phyloP scores from a whole-genome alignment of 2,797 vertebrate species.

The Phoebastria nigripes region DNA sequence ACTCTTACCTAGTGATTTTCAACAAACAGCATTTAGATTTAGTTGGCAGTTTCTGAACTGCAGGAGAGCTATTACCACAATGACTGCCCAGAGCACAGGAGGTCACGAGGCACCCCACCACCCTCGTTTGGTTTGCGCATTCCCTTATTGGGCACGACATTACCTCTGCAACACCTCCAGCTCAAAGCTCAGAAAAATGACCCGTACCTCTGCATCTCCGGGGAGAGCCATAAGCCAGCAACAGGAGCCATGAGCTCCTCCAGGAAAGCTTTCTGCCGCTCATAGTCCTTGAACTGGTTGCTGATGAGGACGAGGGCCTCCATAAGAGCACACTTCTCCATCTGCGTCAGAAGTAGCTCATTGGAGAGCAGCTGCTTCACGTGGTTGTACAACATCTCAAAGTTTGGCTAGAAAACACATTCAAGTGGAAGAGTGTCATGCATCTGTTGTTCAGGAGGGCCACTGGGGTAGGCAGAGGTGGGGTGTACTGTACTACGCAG shows the following conservation, averaged over 20 bases:
- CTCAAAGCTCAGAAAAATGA: background rate
- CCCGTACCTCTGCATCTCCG: constrained; percentile 85
- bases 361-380: constrained; percentile 87
- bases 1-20: background rate
- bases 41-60: background rate
- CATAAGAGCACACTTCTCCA: constrained; percentile 93
- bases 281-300: constrained; percentile 94
- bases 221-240: constrained; percentile 87
- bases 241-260: constrained; percentile 88
- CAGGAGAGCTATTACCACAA: background rate
- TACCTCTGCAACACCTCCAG: background rate
- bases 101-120: background rate
- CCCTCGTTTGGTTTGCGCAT: background rate
- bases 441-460: background rate
- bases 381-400: constrained; percentile 89
- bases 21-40: background rate
- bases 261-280: constrained; percentile 88
- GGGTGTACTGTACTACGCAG: background rate
- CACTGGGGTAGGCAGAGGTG: background rate
- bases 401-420: constrained; percentile 84
- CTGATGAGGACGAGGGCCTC: constrained; percentile 94
- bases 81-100: background rate
- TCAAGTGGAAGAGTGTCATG: background rate
- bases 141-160: fast-evolving
- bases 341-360: constrained; percentile 82